These are phyloP conservation scores for Sinocyclocheilus anshuiensis DNA, from an alignment of 2,113 vertebrate species.

Conservation along the genomic window DNA sequence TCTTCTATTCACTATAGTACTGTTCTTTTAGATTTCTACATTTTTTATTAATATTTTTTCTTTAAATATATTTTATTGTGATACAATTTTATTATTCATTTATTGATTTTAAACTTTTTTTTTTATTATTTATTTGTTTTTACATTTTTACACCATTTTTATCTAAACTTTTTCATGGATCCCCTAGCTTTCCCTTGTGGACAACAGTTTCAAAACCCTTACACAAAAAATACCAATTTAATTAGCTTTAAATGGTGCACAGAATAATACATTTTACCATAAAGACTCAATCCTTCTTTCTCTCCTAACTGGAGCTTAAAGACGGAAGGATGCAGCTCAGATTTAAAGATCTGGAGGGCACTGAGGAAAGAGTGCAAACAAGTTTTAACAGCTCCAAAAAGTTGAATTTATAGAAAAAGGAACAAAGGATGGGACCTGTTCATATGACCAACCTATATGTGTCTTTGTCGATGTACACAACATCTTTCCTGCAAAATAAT, in stretches of 20 bases:
- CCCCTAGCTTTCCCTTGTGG: background rate
- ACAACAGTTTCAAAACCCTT: background rate
- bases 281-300: conserved; percentile 97
- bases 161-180: background rate
- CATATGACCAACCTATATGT: conserved; percentile 79
- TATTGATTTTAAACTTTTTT: background rate
- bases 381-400: background rate
- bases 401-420: background rate
- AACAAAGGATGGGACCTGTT: background rate
- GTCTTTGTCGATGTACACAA: conserved; percentile 83
- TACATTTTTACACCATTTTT: background rate
- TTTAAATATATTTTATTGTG: background rate
- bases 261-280: conserved; percentile 71
- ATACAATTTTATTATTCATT: background rate
- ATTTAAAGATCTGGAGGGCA: conserved; percentile 96
- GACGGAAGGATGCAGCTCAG: conserved; percentile 92
- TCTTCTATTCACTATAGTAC: background rate
- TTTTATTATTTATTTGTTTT: background rate
- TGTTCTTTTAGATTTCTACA: background rate
- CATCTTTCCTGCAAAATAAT: conserved; percentile 72
- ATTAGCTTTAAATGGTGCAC: background rate
- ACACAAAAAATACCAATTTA: background rate
- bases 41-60: background rate
- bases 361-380: conserved; percentile 57
- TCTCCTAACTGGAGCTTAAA: conserved; percentile 90